Conservation (phyloP, 2,113 vertebrate genomes). For the Chamaetylas fuelleborni region DNA sequence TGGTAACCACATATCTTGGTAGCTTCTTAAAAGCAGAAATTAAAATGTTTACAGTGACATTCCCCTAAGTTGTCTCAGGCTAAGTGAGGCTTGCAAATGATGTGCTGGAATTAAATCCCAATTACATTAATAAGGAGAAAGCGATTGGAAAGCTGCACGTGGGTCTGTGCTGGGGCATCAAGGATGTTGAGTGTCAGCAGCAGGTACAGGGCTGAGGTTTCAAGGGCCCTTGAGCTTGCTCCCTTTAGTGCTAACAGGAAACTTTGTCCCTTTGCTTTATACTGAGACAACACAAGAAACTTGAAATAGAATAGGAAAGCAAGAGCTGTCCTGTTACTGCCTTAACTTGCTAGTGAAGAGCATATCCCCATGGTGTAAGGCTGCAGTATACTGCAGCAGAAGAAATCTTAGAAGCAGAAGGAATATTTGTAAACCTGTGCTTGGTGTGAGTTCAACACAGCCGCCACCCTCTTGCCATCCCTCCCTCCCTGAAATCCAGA, state of each 20-base stretch:
- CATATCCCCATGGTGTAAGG: neutral
- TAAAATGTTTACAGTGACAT: neutral
- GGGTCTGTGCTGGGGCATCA: neutral
- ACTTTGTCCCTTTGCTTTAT: neutral
- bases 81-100: neutral
- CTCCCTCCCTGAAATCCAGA: neutral
- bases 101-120: neutral
- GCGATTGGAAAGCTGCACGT: neutral
- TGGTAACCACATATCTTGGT: neutral
- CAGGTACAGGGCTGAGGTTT: neutral
- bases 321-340: neutral
- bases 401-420: neutral
- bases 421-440: neutral
- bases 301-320: neutral
- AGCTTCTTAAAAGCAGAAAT: neutral
- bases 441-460: neutral
- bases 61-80: neutral
- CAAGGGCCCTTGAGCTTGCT: neutral
- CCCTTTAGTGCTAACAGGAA: accelerated
- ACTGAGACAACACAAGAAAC: neutral
- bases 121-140: neutral
- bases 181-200: neutral
- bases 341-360: neutral
- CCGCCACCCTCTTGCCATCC: neutral
- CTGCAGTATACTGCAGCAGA: neutral